Base-by-base conservation (phyloP, 2,888 invertebrate species). In the Chrysomela aeneicollis region DNA sequence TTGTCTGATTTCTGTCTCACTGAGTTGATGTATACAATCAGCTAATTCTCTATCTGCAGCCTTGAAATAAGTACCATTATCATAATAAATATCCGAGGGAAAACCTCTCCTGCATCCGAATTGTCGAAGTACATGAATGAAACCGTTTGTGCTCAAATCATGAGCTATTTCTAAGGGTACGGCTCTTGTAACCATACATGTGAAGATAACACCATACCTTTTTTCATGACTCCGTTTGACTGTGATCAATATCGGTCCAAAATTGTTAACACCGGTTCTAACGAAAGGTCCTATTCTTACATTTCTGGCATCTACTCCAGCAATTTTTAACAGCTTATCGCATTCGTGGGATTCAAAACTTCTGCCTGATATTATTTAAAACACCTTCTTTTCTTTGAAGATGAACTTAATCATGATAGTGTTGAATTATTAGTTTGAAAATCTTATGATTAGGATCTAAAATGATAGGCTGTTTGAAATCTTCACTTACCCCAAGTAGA, bases 11-110 rank as follows among this genome's bases (percentile, higher is more conserved):
- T n/a, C n/a, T n/a, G n/a, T n/a, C n/a, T n/a, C n/a, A 63, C 63
- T 42, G 70, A 65, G 67, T 70, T 66, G 47, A 46, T 26, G 26
- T 26, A 26, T 26, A 8, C 26, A 26, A 26, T 15, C 6, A 4
- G 26, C 51, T 2, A 51, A 2, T 12, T 1, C 51, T 5, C 1
- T 22, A 19, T 59, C 59, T 18, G 51, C 52, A 15, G 15, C 42
- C 15, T 17, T 35, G 35, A 50, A 59, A 46, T 51, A 10, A 5
- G 26, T 26, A 47, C 32, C 54, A 30, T 61, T 47, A 53, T 61
- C 55, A 19, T 54, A 22, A 18, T 15, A 53, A 9, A 61, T 30
- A 30, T 30, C 54, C 4, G 86, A 10, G 1, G 50, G 42, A 47
- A 60, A 60, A 17, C 55, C 47, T 57, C 49, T 35, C 49, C 59